Base-by-base conservation (phyloP, 2,888 invertebrate species). In the Synanthedon myopaeformis region DNA sequence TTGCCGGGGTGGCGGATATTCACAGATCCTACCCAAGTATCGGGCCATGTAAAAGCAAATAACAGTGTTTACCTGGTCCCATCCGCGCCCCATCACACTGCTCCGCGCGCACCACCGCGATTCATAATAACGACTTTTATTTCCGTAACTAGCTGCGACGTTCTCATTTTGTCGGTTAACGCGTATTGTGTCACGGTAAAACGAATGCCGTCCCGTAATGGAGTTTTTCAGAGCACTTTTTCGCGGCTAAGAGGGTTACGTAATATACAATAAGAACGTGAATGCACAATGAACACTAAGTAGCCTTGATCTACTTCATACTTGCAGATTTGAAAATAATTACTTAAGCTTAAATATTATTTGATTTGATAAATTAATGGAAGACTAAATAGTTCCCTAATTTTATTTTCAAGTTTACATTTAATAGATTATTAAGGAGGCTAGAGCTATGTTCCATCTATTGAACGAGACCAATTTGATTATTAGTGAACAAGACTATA, bases 71-170 rank as follows among this genome's bases (percentile, higher is more conserved):
- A 81, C 82, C 78, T 78, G 75, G 62, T 69, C 64, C 72, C 67
- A 55, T 62, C 63, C 60, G 58, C 61, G 59, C 61, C 54, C 58
- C 56, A 56, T 54, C 63, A 62, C 66, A 49, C 28, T 28, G 35
- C 35, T 35, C 35, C 10, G 35, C 10, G 10, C 35, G 35, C 35
- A 10, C 35, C 35, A 35, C 56, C 59, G 54, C 75, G 70, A 78
- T 76, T 80, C 77, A 81, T 82, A 80, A 79, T 80, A 80, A 79
- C 76, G 66, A 69, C 79, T 80, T 80, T 82, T 84, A 83, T 83
- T 79, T 74, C 78, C 77, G 74, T 81, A 83, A 84, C 79, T 83
- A 79, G 80, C 79, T 77, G 67, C 77, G 73, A 77, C 72, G 76
- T 76, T 79, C 79, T 79, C 75, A 78, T 82, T 84, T 81, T 75